Conservation (phyloP, 2,113 vertebrate genomes). For the Cygnus atratus region DNA sequence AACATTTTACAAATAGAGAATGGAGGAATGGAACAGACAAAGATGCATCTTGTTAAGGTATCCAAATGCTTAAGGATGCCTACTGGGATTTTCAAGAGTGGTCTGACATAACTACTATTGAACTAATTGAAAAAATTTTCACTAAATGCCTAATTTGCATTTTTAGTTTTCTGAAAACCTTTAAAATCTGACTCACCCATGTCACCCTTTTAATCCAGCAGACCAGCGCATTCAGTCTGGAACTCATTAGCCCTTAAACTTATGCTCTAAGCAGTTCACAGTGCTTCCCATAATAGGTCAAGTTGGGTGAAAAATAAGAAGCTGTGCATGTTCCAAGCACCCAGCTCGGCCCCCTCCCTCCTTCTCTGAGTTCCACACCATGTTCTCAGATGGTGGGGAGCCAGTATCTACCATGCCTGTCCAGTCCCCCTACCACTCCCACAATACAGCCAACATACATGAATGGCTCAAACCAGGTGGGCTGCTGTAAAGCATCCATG, state of each 20-base stretch:
- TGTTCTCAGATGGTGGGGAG: not conserved
- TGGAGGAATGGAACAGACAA: not conserved
- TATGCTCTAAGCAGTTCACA: not conserved
- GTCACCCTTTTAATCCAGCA: not conserved
- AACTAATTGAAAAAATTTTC: constrained; percentile 19
- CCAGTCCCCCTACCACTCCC: not conserved
- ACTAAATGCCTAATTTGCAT: constrained; percentile 1
- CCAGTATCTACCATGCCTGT: not conserved
- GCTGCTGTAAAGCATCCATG: not conserved
- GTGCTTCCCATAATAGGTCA: not conserved
- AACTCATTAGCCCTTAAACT: not conserved
- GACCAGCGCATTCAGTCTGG: fast-evolving
- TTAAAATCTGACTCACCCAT: not conserved
- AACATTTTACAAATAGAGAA: not conserved
- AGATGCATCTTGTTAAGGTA: not conserved
- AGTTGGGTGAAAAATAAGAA: not conserved
- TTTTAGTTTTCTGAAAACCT: not conserved
- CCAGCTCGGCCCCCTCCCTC: too few relatives aligned
- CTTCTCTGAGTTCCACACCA: not conserved
- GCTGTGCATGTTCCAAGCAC: not conserved
- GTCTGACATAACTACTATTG: constrained; percentile 1
- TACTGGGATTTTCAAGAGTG: constrained; percentile 1
- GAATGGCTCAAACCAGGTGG: not conserved
- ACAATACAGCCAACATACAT: not conserved
- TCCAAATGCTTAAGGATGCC: not conserved